Evolutionary conservation across 2,888 invertebrate genomes (phyloP), one percentile per base, ranked within the genome.

Genomic region (Plusia festucae): DNA sequence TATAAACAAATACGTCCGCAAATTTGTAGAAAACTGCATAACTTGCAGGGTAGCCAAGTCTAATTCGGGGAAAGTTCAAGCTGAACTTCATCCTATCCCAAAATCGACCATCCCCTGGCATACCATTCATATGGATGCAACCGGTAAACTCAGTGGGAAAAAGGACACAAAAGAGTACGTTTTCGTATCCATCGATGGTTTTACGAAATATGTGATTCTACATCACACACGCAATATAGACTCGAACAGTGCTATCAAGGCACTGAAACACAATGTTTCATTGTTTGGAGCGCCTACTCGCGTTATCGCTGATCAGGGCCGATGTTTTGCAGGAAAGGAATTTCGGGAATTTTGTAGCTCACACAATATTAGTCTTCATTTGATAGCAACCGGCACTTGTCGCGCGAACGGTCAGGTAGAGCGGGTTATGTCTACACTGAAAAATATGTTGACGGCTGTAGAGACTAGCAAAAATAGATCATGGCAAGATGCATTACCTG

Each of bases 11-110:
- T 81, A 73, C 55, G 82, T 85, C 2, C 52, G 79, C 27, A 84
- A 83, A 59, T n/a, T 85, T 63, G 75, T 82, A 3, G 79, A 84
- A 2, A 83, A 78, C 46, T 86, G 85, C 59, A 58, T 84, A 2
- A 85, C 83, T 4, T 86, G 86, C 62, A 81, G 70, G 68, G 30
- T 82, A 8, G 69, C 84, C 0, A 86, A 86, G 60, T 68, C 78
- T 2, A 15, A 55, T 8, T 79, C 84, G 7, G 87, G 86, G 8
- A 81, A 75, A 63, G 51, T 68, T 16, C 83, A 82, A 61, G 79
- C 70, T 18, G 74, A 80, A 46, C 53, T 86, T 1, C 85, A 86
- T 49, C 78, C 85, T 0, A 86, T 85, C 13, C 82, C 81, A 0
- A 87, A 61, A n/a, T 16, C 30, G 2, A 15, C 44, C 7, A 57